Base-by-base conservation (phyloP, 2,113 vertebrate genomes). In the Onychostruthus taczanowskii region DNA sequence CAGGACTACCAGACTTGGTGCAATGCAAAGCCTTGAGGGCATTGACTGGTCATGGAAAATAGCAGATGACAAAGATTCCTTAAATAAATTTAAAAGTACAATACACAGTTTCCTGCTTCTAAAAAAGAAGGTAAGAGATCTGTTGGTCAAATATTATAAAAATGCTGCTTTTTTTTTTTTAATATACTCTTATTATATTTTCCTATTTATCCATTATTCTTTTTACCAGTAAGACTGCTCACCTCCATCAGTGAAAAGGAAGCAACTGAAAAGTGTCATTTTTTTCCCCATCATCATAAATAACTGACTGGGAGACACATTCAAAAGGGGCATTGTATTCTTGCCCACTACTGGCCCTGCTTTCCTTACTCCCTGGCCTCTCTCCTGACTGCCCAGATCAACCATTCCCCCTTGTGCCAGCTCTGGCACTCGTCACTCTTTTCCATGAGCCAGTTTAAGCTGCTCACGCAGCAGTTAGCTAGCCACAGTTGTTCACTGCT, bases 221-320 rank as follows among this genome's bases (percentile, higher is more conserved):
- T 28, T 84, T 87, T 37, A 68, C 58, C 20, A 30, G 4, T 44
- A 50, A 61, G 19, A 66, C 16, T 0, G 0, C 22, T 68, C 15
- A 64, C 49, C 2, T 4, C 37, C 17, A 47, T 8, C 5, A 26
- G 9, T 22, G 44, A 39, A 74, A 47, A 91, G 30, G 46, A 85
- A 50, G 6, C 0, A 0, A 56, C 0, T 3, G 8, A n/a, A 87
- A 64, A 69, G 31, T 33, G 47, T 47, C 0, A 2, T 22, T 73
- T 49, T 73, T 61, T 12, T 43, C 61, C 22, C 20, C 11, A 35
- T 35, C 37, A 12, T 15, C 9, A 12, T 30, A 22, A 9, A 33
- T 8, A 74, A 47, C 4, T 37, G 19, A 31, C 18, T n/a, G 27
- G 20, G 12, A 61, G 8, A 52, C 8, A 11, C 7, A 6, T 27